These are phyloP conservation scores for Paratilapia polleni DNA, from an alignment of 2,113 vertebrate species.

Conservation along the genomic window DNA sequence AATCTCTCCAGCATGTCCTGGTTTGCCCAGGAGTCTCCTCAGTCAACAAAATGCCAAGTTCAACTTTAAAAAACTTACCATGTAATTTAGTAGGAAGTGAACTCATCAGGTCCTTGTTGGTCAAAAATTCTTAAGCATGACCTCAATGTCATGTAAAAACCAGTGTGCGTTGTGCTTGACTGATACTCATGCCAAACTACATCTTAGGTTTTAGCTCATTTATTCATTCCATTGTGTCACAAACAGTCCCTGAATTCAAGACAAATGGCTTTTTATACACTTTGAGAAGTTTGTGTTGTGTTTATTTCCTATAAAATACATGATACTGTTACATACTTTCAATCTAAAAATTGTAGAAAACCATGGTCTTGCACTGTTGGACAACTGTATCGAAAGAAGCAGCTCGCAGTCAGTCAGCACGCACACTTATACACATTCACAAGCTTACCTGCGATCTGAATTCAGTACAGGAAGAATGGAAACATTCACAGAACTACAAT, in stretches of 20 bases:
- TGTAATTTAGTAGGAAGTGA: background rate
- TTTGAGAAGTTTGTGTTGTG: conserved; percentile 52
- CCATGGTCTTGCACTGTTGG: conserved; percentile 43
- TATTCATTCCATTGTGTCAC: conserved; percentile 78
- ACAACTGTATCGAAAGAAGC: conserved; percentile 55
- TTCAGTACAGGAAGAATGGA: conserved; percentile 3
- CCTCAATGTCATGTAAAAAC: background rate
- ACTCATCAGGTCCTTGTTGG: background rate
- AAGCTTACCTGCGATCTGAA: conserved; percentile 14
- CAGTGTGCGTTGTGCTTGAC: background rate
- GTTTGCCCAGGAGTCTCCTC: background rate
- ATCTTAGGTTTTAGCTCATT: conserved; percentile 56
- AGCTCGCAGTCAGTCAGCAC: conserved; percentile 1
- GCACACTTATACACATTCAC: background rate
- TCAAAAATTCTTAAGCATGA: no score
- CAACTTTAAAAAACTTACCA: background rate
- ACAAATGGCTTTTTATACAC: conserved; percentile 74
- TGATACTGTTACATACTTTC: conserved; percentile 54
- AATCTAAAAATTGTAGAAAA: conserved; percentile 78
- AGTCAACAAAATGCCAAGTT: background rate
- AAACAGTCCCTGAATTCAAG: conserved; percentile 79
- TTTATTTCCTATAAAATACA: conserved; percentile 74
- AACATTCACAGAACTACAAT: conserved; percentile 40
- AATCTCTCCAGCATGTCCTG: background rate
- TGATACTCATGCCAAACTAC: background rate